These are phyloP conservation scores for Gerris lacustris DNA, from an alignment of 2,888 invertebrate species.

Conservation along the genomic window DNA sequence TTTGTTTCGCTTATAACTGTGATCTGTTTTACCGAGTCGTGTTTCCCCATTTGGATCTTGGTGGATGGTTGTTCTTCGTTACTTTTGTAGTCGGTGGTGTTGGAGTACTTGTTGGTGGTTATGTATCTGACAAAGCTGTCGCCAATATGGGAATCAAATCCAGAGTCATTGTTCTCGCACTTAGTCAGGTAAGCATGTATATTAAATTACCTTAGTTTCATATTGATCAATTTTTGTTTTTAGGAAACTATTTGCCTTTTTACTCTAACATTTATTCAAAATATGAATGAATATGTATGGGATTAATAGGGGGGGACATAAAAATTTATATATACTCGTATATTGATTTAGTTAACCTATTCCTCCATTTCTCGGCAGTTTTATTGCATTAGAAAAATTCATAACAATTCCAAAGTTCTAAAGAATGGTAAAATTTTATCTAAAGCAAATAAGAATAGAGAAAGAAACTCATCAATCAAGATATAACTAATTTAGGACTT, in stretches of 20 bases:
- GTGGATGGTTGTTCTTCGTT: conserved; percentile 81
- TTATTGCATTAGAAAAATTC: no score
- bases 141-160: conserved; percentile 75
- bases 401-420: no score
- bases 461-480: no score
- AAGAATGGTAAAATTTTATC: no score
- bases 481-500: no score
- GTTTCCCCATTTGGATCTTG: conserved; percentile 78
- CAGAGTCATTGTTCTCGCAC: conserved; percentile 62
- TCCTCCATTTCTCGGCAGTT: no score
- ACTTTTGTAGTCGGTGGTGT: conserved; percentile 72
- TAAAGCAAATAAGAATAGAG: no score
- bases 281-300: no score
- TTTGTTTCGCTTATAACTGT: conserved; percentile 84
- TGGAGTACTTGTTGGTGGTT: conserved; percentile 46
- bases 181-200: conserved; percentile 46
- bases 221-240: background rate
- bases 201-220: background rate
- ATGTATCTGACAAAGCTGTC: conserved; percentile 75
- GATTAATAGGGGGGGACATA: no score
- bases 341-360: no score
- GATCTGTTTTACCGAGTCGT: conserved; percentile 77
- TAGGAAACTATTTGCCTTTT: background rate
- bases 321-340: no score
- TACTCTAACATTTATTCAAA: no score